Evolutionary conservation across 2,113 vertebrate species (phyloP).

Genomic region (Burhinus oedicnemus): DNA sequence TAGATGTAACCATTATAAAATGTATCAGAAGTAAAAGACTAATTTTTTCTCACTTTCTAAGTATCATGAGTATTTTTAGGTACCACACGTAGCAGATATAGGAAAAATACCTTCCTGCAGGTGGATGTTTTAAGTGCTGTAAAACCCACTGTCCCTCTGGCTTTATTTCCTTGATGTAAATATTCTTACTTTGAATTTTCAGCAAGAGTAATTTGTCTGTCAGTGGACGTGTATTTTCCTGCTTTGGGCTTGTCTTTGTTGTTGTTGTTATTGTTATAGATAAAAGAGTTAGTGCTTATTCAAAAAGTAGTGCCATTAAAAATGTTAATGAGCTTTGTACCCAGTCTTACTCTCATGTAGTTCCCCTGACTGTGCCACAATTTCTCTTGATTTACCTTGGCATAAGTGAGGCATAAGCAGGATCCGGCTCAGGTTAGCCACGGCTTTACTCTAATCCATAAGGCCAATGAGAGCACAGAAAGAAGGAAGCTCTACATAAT

Average conservation of each 20-base stretch:
- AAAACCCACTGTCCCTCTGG: not conserved
- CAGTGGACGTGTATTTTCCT: not conserved
- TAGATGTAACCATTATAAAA: slow-evolving; percentile 13
- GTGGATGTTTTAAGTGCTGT: not conserved
- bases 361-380: not conserved
- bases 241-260: not conserved
- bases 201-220: not conserved
- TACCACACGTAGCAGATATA: not conserved
- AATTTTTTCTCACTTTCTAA: not conserved
- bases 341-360: not conserved
- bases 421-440: not conserved
- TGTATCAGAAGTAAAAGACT: not conserved
- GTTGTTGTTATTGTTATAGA: not conserved
- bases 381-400: not conserved
- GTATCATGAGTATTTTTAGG: slow-evolving; percentile 35
- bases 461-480: not conserved
- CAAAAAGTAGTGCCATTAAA: not conserved
- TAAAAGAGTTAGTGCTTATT: not conserved
- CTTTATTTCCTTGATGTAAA: not conserved
- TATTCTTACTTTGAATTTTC: not conserved
- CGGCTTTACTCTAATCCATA: not conserved
- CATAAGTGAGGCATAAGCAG: not conserved
- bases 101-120: not conserved
- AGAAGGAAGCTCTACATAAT: not conserved
- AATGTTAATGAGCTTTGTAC: not conserved